Evolutionary conservation across 2,797 vertebrate genomes (phyloP).

Genomic region (Alcedo atthis): DNA sequence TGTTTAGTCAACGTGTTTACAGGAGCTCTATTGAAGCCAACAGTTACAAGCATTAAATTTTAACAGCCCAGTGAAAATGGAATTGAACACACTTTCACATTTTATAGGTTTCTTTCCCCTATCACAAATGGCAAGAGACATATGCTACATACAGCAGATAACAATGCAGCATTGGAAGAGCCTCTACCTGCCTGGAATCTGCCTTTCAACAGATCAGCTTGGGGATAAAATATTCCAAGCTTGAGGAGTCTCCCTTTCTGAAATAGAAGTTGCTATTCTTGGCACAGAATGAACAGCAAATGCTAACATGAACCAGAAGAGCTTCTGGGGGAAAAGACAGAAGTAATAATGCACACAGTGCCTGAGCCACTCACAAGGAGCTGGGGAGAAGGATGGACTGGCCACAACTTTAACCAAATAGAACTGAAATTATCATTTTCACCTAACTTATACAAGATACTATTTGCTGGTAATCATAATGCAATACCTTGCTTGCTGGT

Average conservation of each 20-base stretch:
- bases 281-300: not conserved
- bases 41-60: conserved; percentile 32
- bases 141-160: not conserved
- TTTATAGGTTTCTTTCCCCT: not conserved
- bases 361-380: not conserved
- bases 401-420: not conserved
- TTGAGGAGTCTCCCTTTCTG: not conserved
- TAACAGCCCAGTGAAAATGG: conserved; percentile 6
- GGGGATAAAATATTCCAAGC: not conserved
- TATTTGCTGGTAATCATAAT: not conserved
- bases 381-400: not conserved
- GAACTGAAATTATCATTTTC: not conserved
- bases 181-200: not conserved
- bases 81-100: not conserved
- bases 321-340: not conserved
- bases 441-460: not conserved
- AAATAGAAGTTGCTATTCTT: not conserved
- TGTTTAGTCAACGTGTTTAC: not conserved
- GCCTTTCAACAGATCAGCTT: not conserved
- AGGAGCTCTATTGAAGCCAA: not conserved
- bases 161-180: not conserved
- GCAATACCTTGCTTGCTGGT: conserved; percentile 91
- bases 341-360: not conserved
- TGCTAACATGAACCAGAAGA: not conserved
- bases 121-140: not conserved